Conservation (phyloP, 2,797 vertebrate species). For the Enoplosus armatus region DNA sequence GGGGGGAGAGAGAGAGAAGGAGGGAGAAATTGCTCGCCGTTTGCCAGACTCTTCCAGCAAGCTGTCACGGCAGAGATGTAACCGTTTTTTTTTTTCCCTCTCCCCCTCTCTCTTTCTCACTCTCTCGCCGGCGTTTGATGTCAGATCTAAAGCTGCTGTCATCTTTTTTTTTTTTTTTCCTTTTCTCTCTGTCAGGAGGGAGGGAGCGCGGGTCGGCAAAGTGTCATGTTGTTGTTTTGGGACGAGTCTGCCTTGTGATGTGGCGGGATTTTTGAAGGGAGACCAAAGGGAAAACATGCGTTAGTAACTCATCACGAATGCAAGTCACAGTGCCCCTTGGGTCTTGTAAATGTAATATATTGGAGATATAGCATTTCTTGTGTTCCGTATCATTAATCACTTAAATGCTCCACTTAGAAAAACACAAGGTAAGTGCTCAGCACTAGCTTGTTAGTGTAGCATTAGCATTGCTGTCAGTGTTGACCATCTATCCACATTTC, state of each 20-base stretch:
- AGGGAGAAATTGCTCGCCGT: conserved; percentile 62
- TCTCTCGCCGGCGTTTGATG: conserved; percentile 80
- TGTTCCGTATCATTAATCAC: conserved; percentile 24
- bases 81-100: conserved; percentile 52
- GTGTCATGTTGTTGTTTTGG: conserved; percentile 85
- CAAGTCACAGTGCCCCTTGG: conserved; percentile 62
- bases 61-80: conserved; percentile 81
- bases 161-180: conserved; percentile 71
- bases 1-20: conserved; percentile 38
- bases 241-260: conserved; percentile 78
- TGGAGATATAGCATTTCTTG: conserved; percentile 29
- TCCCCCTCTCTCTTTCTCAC: conserved; percentile 58
- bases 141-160: conserved; percentile 85
- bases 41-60: conserved; percentile 78
- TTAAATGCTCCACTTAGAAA: conserved; percentile 25
- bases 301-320: conserved; percentile 72
- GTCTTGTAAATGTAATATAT: conserved; percentile 51
- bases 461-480: conserved; percentile 6
- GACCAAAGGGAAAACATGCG: conserved; percentile 75
- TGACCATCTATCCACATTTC: neutral
- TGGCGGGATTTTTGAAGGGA: conserved; percentile 80
- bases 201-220: conserved; percentile 74
- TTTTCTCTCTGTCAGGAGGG: conserved; percentile 71
- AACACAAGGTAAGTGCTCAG: neutral
- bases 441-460: neutral